These are phyloP conservation scores for Helicoverpa zea DNA, from an alignment of 1,140 invertebrate species.

Conservation along the genomic window DNA sequence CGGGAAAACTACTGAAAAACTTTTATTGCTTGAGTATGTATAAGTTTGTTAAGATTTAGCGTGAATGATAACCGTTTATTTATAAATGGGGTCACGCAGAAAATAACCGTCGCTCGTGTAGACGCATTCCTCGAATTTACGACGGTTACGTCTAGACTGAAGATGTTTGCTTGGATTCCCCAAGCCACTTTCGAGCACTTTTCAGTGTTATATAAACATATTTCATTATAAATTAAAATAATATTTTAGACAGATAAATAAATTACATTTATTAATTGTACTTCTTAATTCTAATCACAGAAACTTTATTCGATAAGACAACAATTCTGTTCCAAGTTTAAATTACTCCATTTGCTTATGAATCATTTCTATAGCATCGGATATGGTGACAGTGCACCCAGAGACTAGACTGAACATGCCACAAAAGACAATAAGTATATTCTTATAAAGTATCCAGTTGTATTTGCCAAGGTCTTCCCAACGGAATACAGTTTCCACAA, in stretches of 20 bases:
- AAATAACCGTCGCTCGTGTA: constrained; percentile 17
- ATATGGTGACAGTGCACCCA: constrained; percentile 83
- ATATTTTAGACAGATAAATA: neutral
- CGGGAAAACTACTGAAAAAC: too few relatives aligned
- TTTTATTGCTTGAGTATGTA: too few relatives aligned
- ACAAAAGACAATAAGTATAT: constrained; percentile 88
- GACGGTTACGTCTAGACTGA: constrained; percentile 9
- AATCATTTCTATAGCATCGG: constrained; percentile 70
- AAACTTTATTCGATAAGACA: neutral
- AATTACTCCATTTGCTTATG: constrained; percentile 60
- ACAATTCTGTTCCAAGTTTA: neutral
- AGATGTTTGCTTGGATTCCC: neutral
- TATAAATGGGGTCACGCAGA: constrained; percentile 26
- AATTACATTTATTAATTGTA: constrained; percentile 6
- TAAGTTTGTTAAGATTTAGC: too few relatives aligned
- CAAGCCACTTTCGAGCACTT: neutral
- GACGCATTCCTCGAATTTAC: constrained; percentile 25
- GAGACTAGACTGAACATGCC: constrained; percentile 89
- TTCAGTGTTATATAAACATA: too few relatives aligned
- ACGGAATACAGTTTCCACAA: constrained; percentile 92
- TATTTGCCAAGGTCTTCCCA: constrained; percentile 89
- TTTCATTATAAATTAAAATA: neutral
- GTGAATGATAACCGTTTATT: constrained; percentile 1
- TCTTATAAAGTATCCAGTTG: constrained; percentile 91
- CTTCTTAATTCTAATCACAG: constrained; percentile 19